Base-by-base conservation (phyloP, 1,140 invertebrate species). In the Panagrolaimus sp. region DNA sequence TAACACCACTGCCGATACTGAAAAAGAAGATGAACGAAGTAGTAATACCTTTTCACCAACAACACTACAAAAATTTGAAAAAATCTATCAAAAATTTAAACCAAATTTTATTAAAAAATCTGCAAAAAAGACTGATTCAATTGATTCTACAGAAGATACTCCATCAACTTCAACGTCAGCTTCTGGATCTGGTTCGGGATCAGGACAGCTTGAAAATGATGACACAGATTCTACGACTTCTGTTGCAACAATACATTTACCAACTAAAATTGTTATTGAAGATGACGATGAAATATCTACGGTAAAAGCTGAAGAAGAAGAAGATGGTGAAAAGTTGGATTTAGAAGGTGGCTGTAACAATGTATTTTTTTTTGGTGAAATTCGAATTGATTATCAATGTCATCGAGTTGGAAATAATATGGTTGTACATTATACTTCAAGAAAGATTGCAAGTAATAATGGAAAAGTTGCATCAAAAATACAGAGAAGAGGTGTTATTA, bases 61-160 rank as follows among this genome's bases (percentile, higher is more conserved):
- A 4, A 20, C 51, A 11, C 11, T 57, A 20, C 51, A 57, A 27
- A 57, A 57, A 57, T 57, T 57, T 57, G 51, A 57, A 57, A 57
- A 57, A 27, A 57, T 57, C n/a, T 57, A 57, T 27, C 20, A 57
- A 20, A 57, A 57, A 57, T 57, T 57, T 13, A 57, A 57, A 27
- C 51, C 51, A 38, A 38, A 38, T 38, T 38, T 38, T 38, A 38
- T 57, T 57, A 20, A 27, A 57, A 57, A 57, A 11, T 57, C 11
- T 20, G 20, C 20, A 57, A 57, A 20, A 57, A 57, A 57, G 27
- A 57, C 51, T 25, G 20, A 5, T 20, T 27, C 51, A 57, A 57
- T 38, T 38, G 31, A 38, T 38, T 38, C 31, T 4, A 57, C 11
- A 4, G 20, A 57, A 57, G 51, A 27, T 20, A 9, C 20, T 57